Evolutionary conservation across 2,888 invertebrate genomes (phyloP), one percentile per base, ranked within the genome.

Genomic region (Lysandra coridon): DNA sequence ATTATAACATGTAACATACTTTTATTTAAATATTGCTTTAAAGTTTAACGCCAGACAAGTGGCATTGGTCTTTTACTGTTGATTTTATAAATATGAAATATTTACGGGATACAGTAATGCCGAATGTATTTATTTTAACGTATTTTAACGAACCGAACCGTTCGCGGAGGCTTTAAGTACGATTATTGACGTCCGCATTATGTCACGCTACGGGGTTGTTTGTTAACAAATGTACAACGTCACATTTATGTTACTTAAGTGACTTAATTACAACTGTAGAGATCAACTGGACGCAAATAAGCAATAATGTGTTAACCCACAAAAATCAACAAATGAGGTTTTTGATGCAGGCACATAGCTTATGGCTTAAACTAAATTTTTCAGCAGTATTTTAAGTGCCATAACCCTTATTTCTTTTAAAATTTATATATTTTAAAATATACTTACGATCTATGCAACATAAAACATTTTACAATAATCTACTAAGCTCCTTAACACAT

Each of bases 1-100:
- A 49, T 23, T 85, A 87, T 88, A 87, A 87, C 87, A 89, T 87
- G 23, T 23, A 23, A 85, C 84, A 87, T 87, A 86, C 86, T 86
- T 87, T 83, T 49, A 23, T 75, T 40, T 44, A 74, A 74, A 75
- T 75, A 44, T 49, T 49, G 14, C 30, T 37, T 69, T 69, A 69
- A 69, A 14, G 69, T 37, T 69, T 69, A 69, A 69, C 33, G 69
- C 37, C 37, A 64, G 64, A 64, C 30, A 3, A 30, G 37, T 17
- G 69, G 33, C 64, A 69, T 12, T 12, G 33, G 33, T 37, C 30
- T 12, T 64, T 64, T 30, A 69, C 69, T 69, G 69, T 69, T 33
- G 33, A 17, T 69, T 10, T 33, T 37, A 33, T 33, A 69, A 69
- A 33, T 69, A 33, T 14, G 14, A 69, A 14, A 69, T 37, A 4